Base-by-base conservation (phyloP, 2,888 invertebrate species). In the Nebria brevicollis region DNA sequence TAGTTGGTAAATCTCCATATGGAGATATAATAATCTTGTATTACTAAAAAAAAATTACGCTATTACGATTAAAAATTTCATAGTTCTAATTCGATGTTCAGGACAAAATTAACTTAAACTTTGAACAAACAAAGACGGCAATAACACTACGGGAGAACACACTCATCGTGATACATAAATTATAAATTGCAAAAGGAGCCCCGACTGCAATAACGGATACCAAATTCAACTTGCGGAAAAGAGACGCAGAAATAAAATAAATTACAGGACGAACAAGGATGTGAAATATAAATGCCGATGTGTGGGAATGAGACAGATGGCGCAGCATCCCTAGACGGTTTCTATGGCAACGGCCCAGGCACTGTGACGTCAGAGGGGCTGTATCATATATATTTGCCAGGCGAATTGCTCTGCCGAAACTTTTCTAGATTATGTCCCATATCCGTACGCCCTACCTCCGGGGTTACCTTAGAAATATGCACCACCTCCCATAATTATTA, bases 301-400 rank as follows among this genome's bases (percentile, higher is more conserved):
- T 34, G 64, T 73, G 77, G n/a, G 86, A 86, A 85, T 84, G 86
- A 87, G 86, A 87, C 86, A 86, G 87, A 87, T 86, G 86, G 86
- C 54, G 86, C 87, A 85, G 86, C 87, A 88, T 87, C 87, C 88
- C 88, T 87, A 87, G 88, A 87, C 87, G 87, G 88, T 88, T 86
- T 86, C 87, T 86, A 88, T 88, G 85, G 87, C 84, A 83, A 88
- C 87, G 76, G 80, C 76, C 77, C 83, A 82, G 81, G 82, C 75
- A 72, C 73, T 25, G 75, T 83, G 82, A 82, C 82, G 82, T 82
- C 83, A 83, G 73, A 34, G 54, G 65, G 66, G 20, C 75, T 54
- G 54, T 54, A 54, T 54, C 54, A 54, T 13, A 54, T 54, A 54
- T 54, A 54, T 54, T 54, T 8, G 54, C 54, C 54, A 34, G 34